Conservation (phyloP, 2,888 invertebrate species). For the Atherix ibis region DNA sequence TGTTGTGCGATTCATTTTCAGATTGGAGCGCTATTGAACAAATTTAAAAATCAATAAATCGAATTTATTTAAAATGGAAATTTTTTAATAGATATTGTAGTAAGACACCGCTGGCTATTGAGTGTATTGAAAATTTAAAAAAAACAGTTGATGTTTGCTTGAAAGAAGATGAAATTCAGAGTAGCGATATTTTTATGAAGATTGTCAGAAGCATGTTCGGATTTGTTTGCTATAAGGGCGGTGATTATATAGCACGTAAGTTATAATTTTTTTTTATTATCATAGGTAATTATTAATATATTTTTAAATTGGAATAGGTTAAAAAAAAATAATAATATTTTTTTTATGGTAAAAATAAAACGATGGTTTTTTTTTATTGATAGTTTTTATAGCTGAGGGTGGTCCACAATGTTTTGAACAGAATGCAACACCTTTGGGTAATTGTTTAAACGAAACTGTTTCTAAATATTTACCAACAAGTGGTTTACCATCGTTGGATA, state of each 20-base stretch:
- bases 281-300: conserved; percentile 29
- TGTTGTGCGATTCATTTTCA: too few relatives aligned
- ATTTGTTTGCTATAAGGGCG: conserved; percentile 65
- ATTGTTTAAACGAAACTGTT: conserved; percentile 48
- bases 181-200: conserved; percentile 44
- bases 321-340: conserved; percentile 3
- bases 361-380: too few relatives aligned
- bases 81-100: too few relatives aligned
- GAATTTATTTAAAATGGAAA: too few relatives aligned
- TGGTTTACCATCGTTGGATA: conserved; percentile 28
- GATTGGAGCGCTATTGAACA: too few relatives aligned
- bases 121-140: conserved; percentile 44
- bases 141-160: conserved; percentile 45
- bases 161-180: conserved; percentile 41
- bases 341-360: too few relatives aligned
- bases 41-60: too few relatives aligned
- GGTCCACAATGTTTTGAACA: conserved; percentile 56
- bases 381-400: conserved; percentile 68
- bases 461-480: conserved; percentile 35
- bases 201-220: conserved; percentile 52
- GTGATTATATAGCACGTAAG: conserved; percentile 65
- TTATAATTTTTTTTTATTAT: too few relatives aligned
- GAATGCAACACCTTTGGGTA: conserved; percentile 41
- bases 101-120: conserved; percentile 30
- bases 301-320: background rate